Conservation (phyloP, 2,113 vertebrate species). For the Misgurnus mizolepis region DNA sequence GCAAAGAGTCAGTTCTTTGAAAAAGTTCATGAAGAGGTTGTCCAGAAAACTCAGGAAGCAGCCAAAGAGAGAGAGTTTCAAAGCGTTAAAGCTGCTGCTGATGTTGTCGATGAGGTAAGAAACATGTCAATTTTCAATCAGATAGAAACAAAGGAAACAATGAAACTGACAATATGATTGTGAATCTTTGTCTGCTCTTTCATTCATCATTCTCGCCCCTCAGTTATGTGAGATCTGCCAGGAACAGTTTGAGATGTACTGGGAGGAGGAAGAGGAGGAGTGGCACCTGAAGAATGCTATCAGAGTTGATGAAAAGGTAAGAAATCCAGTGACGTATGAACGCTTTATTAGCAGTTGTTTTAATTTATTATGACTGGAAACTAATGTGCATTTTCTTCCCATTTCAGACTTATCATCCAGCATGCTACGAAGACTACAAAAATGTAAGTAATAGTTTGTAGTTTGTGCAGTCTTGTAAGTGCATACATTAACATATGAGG, state of each 20-base stretch:
- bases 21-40: conserved; percentile 96
- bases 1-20: conserved; percentile 98
- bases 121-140: not conserved
- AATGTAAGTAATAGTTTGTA: conserved; percentile 82
- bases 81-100: conserved; percentile 90
- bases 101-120: conserved; percentile 89
- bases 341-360: not conserved
- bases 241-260: conserved; percentile 97
- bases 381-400: not conserved
- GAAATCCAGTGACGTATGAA: not conserved
- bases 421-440: conserved; percentile 97
- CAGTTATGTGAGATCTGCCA: conserved; percentile 97
- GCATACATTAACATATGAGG: too few species aligned
- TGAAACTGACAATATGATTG: not conserved
- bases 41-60: conserved; percentile 93
- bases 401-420: conserved; percentile 94
- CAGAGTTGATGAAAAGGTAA: conserved; percentile 91
- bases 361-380: not conserved
- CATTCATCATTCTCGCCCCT: not conserved
- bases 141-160: too few species aligned
- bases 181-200: not conserved
- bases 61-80: conserved; percentile 95
- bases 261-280: conserved; percentile 98
- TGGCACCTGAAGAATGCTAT: conserved; percentile 98
- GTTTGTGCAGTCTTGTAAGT: not conserved